phyloP scores from a whole-genome alignment of 2,797 vertebrate species.

The Harpagifer antarcticus region DNA sequence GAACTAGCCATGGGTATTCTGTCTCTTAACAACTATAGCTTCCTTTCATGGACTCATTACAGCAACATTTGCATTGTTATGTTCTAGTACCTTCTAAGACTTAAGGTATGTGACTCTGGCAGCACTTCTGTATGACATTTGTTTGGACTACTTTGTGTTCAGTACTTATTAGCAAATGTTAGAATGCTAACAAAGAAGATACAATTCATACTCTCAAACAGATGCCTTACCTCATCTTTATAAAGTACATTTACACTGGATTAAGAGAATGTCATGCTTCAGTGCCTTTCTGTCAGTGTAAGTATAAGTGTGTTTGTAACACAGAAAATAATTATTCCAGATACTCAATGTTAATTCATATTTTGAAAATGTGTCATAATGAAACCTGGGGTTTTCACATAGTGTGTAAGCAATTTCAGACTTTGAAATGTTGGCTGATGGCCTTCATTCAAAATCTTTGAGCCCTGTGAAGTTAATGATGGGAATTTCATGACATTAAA shows the following conservation, averaged over 20 bases:
- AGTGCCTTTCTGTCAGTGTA: neutral
- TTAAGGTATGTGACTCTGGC: too few relatives aligned
- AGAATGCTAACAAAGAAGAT: neutral
- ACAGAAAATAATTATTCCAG: too few relatives aligned
- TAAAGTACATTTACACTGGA: neutral
- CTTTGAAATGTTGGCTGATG: neutral
- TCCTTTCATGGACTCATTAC: neutral
- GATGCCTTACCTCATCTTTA: neutral
- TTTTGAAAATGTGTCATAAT: too few relatives aligned
- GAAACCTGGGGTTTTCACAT: neutral
- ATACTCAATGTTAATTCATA: neutral
- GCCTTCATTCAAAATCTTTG: neutral
- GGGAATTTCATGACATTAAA: slow-evolving; percentile 16
- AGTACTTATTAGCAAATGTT: too few relatives aligned
- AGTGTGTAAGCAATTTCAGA: neutral
- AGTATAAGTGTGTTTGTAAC: neutral
- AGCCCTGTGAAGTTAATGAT: neutral
- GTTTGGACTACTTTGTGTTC: too few relatives aligned
- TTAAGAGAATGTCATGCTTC: neutral
- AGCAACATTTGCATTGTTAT: neutral
- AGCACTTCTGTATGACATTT: too few relatives aligned
- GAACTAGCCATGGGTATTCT: neutral
- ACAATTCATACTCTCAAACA: neutral
- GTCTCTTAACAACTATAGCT: neutral
- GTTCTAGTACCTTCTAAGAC: too few relatives aligned